phyloP scores from a whole-genome alignment of 2,797 vertebrate species.

The Schizothorax lantsangensis region DNA sequence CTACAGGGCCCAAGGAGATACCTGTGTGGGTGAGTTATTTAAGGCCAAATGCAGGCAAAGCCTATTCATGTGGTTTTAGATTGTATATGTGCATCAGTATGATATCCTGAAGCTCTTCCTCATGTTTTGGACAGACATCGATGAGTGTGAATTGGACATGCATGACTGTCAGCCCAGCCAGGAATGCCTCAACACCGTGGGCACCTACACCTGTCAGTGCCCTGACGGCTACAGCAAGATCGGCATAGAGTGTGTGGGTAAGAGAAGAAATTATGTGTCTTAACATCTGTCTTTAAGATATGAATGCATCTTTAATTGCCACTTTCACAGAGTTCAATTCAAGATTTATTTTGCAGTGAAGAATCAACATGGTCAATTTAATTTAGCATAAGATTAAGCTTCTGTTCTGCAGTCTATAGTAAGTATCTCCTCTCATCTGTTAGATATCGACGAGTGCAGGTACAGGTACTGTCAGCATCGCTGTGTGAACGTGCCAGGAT shows the following conservation, averaged over 20 bases:
- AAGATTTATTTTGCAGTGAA: neutral
- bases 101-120: neutral
- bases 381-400: neutral
- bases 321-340: neutral
- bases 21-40: constrained; percentile 76
- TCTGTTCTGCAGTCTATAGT: neutral
- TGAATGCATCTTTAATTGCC: neutral
- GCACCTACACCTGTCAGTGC: constrained; percentile 80
- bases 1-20: constrained; percentile 75
- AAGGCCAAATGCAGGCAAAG: neutral
- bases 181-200: constrained; percentile 78
- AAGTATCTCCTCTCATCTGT: constrained; percentile 13
- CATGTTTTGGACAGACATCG: constrained; percentile 70
- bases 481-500: constrained; percentile 90
- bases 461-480: constrained; percentile 92
- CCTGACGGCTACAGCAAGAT: constrained; percentile 81
- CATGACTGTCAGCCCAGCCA: constrained; percentile 84
- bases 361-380: neutral
- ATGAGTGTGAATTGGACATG: constrained; percentile 76
- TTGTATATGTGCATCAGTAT: neutral
- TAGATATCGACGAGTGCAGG: constrained; percentile 91
- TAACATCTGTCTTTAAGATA: neutral
- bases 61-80: neutral
- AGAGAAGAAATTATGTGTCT: neutral
- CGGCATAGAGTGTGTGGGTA: constrained; percentile 80